phyloP scores from a whole-genome alignment of 92 coral and sea anemone species.

The Phenganax stokvisi region DNA sequence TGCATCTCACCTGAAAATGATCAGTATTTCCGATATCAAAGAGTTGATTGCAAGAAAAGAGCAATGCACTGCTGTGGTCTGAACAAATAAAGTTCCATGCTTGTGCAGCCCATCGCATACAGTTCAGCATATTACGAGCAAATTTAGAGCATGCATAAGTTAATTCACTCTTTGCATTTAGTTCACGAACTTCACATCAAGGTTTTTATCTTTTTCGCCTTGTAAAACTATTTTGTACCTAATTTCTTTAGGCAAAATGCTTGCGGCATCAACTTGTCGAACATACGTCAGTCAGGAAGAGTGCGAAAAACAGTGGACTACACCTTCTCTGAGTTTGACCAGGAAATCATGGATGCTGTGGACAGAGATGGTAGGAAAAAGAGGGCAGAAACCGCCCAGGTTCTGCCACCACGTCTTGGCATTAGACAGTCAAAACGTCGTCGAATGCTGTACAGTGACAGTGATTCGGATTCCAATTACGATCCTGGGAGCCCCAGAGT shows the following conservation, averaged over 20 bases:
- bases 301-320: slow-evolving; percentile 93
- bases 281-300: slow-evolving; percentile 89
- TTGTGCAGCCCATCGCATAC: too few species aligned
- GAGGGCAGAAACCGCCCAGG: not conserved
- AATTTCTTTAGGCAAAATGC: slow-evolving; percentile 58
- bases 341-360: slow-evolving; percentile 85
- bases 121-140: too few species aligned
- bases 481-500: slow-evolving; percentile 39
- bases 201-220: not conserved
- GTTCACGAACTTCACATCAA: slow-evolving; percentile 58
- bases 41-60: too few species aligned
- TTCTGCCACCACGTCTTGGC: not conserved
- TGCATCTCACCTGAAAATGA: too few species aligned
- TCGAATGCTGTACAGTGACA: slow-evolving; percentile 62
- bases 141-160: too few species aligned
- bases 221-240: slow-evolving; percentile 3
- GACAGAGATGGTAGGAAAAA: slow-evolving; percentile 56
- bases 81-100: too few species aligned
- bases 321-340: slow-evolving; percentile 91
- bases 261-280: slow-evolving; percentile 81
- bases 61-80: too few species aligned
- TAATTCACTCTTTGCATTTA: too few species aligned
- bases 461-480: slow-evolving; percentile 77
- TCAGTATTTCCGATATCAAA: too few species aligned
- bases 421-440: slow-evolving; percentile 74